These are phyloP conservation scores for Brachionus koreanus DNA, from an alignment of 1,140 invertebrate genomes.

Conservation along the genomic window DNA sequence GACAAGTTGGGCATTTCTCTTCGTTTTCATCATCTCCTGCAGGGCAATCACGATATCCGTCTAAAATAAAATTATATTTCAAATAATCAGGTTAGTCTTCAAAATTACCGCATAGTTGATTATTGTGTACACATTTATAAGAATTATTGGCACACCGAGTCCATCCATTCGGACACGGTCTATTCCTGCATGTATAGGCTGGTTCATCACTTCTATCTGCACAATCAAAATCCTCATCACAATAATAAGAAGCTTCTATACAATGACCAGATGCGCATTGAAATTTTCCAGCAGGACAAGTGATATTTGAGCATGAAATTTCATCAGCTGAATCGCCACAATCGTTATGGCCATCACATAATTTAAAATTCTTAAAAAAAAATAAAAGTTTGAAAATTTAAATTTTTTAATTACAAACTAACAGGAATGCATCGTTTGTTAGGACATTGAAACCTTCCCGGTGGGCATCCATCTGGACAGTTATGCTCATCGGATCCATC, in stretches of 20 bases:
- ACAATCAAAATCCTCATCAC: slow-evolving; percentile 89
- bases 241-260: slow-evolving; percentile 84
- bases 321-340: slow-evolving; percentile 14
- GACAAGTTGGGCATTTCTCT: slow-evolving; percentile 55
- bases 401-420: background rate
- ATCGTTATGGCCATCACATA: slow-evolving; percentile 27
- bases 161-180: slow-evolving; percentile 44
- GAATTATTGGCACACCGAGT: slow-evolving; percentile 44
- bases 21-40: slow-evolving; percentile 83
- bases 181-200: slow-evolving; percentile 52
- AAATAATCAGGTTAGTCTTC: background rate
- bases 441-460: slow-evolving; percentile 49
- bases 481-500: slow-evolving; percentile 79
- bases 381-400: background rate
- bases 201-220: slow-evolving; percentile 92
- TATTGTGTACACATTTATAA: background rate
- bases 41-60: slow-evolving; percentile 78
- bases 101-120: slow-evolving; percentile 46
- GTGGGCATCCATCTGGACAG: slow-evolving; percentile 48
- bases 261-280: slow-evolving; percentile 59
- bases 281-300: slow-evolving; percentile 52
- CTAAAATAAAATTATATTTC: background rate
- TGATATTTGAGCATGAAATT: background rate
- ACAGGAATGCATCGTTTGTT: slow-evolving; percentile 45
- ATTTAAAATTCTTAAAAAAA: background rate